Evolutionary conservation across 2,113 vertebrate genomes (phyloP).

Genomic region (Coryphaenoides rupestris): DNA sequence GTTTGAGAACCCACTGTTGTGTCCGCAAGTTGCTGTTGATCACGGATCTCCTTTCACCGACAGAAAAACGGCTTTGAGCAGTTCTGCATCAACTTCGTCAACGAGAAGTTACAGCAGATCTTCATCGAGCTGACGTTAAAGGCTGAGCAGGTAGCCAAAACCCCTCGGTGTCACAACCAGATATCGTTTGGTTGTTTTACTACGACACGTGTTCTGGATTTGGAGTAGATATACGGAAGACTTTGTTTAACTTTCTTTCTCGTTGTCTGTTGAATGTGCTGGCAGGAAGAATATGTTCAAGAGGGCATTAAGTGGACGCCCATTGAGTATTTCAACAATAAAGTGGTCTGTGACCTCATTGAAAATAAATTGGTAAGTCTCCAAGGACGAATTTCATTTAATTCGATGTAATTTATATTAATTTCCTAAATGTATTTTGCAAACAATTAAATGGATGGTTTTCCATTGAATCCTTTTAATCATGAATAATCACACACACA

Average conservation of each 20-base stretch:
- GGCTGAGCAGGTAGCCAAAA: slow-evolving; percentile 87
- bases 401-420: no score
- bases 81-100: slow-evolving; percentile 99
- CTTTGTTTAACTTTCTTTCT: slow-evolving; percentile 1
- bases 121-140: slow-evolving; percentile 97
- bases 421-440: no score
- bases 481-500: no score
- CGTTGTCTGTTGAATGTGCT: background rate
- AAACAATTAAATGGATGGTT: no score
- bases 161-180: background rate
- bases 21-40: no score
- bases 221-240: no score
- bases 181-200: no score
- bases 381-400: no score
- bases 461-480: no score
- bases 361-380: slow-evolving; percentile 93
- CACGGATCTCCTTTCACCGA: background rate
- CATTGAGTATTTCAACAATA: slow-evolving; percentile 98
- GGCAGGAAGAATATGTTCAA: slow-evolving; percentile 94
- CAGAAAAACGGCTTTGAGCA: slow-evolving; percentile 98
- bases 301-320: slow-evolving; percentile 96
- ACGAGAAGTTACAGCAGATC: slow-evolving; percentile 97
- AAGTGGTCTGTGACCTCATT: slow-evolving; percentile 96
- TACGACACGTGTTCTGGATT: no score
- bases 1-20: no score